Percentiles rank a stretch among this genome's conserved stretches.
Conservation (phyloP, 1,140 invertebrate species). For the Brachionus rubens region DNA sequence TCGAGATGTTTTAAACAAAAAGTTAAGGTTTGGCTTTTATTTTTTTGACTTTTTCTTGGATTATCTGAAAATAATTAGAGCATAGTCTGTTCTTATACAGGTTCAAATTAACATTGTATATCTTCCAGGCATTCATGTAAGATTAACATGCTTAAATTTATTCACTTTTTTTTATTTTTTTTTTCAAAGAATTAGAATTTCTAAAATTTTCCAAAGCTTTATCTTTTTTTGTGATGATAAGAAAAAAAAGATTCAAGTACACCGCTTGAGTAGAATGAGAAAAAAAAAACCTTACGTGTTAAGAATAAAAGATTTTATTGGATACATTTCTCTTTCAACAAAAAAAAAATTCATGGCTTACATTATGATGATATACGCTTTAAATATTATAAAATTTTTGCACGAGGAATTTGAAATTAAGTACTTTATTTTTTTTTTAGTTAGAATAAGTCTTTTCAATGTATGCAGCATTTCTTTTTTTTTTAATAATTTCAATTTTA, state of each 20-base stretch:
- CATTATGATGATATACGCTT: slow-evolving; percentile 12
- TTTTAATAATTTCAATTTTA: too few species aligned
- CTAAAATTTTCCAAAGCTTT: neutral
- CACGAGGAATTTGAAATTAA: slow-evolving; percentile 3
- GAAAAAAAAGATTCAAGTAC: neutral
- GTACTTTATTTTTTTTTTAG: too few species aligned
- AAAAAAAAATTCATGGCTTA: slow-evolving; percentile 3
- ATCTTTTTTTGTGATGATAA: neutral
- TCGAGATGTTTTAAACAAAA: too few species aligned
- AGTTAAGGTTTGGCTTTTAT: too few species aligned
- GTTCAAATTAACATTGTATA: slow-evolving; percentile 30
- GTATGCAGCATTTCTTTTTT: too few species aligned
- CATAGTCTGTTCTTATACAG: neutral
- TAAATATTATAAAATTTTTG: slow-evolving; percentile 3
- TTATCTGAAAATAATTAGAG: too few species aligned
- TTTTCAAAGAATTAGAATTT: neutral
- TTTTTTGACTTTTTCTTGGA: too few species aligned
- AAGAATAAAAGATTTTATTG: slow-evolving; percentile 21
- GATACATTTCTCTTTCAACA: neutral
- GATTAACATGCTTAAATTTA: slow-evolving; percentile 15
- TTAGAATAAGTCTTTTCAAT: too few species aligned
- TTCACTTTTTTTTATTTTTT: too few species aligned
- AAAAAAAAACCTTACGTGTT: slow-evolving; percentile 32
- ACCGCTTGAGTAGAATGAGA: too few species aligned
- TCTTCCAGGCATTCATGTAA: slow-evolving; percentile 21